Evolutionary conservation across 2,113 vertebrate species (phyloP), one percentile per base, ranked within the genome.

Genomic region (Marcusenius ussheri): DNA sequence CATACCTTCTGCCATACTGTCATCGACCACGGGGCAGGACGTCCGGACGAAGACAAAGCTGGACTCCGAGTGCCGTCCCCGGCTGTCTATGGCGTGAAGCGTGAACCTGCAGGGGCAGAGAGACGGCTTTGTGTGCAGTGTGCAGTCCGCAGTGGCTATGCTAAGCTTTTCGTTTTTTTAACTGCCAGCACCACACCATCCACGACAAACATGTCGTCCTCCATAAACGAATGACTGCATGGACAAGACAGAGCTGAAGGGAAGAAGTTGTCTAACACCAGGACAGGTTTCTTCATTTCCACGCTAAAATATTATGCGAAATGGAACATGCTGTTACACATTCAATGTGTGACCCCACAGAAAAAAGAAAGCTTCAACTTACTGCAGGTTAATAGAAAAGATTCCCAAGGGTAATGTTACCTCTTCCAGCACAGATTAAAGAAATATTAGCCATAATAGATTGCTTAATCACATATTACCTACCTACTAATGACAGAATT

Each of bases 1-100:
- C 80, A 5, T 93, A 97, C 97, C 97, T 95, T 97, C 97, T 83
- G 96, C 97, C 90, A 96, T 97, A 91, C 94, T 96, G 94, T 97
- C 97, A 0, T 97, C 96, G 4, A 97, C 96, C 90, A 97, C 93
- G 0, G 96, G 96, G 91, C 97, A 97, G 21, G 96, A 96, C 0
- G 96, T 97, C 90, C 97, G 94, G 89, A 97, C 90, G 27, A 96
- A 96, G 90, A 97, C 95, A 0, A 96, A 95, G 93, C 96, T 97
- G 91, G 96, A 94, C 89, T 97, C 96, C 0, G 97, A 97, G 89
- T 96, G 96, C 89, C 97, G 95, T 42, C 97, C 97, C 47, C 96
- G 94, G 0, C 96, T 97, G 83, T 97, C 97, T 89, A 97, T 95
- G 0, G 97, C 96, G 0, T 96, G 96, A 5, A 97, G 94, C 19